Base-by-base conservation (phyloP, 2,888 invertebrate species). In the Saturnia japonica region DNA sequence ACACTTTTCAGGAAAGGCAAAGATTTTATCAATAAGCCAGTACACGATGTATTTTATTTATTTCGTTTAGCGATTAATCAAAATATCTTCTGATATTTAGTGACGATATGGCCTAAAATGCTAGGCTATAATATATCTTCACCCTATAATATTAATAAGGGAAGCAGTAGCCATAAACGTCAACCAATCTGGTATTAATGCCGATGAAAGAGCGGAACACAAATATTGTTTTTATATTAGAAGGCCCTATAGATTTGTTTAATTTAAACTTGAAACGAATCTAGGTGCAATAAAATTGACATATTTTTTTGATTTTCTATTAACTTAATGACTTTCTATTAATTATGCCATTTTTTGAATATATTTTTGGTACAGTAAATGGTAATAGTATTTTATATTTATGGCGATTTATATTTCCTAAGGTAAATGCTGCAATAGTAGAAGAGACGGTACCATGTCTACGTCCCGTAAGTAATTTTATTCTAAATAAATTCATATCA, bases 261-360 rank as follows among this genome's bases (percentile, higher is more conserved):
- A 16, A 42, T 67, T 67, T 66, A 54, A 66, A 40, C 42, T 42
- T 45, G n/a, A n/a, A 40, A 82, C 77, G 22, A 86, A 92, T 90
- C 91, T 88, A 91, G 88, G 78, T 77, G 78, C 77, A 77, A 22
- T 74, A 75, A 73, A 78, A 76, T 75, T 84, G 82, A 83, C 83
- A 84, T 74, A 76, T 77, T 78, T 76, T 85, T 85, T 82, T 80
- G 77, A 74, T 71, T 75, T 78, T 72, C 76, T 78, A 76, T 75
- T 80, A 82, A 82, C 83, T 87, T 81, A 80, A 87, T 87, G 83
- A 80, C 85, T 89, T 88, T 88, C 87, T 84, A 75, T 76, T 87
- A 87, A 88, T 85, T 87, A 93, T 93, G 93, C 80, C 84, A 84
- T 76, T 88, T 89, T 89, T 91, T 81, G 90, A 90, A 73, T 80